Base-by-base conservation (phyloP, 1,140 invertebrate species). In the Cotesia typhae region DNA sequence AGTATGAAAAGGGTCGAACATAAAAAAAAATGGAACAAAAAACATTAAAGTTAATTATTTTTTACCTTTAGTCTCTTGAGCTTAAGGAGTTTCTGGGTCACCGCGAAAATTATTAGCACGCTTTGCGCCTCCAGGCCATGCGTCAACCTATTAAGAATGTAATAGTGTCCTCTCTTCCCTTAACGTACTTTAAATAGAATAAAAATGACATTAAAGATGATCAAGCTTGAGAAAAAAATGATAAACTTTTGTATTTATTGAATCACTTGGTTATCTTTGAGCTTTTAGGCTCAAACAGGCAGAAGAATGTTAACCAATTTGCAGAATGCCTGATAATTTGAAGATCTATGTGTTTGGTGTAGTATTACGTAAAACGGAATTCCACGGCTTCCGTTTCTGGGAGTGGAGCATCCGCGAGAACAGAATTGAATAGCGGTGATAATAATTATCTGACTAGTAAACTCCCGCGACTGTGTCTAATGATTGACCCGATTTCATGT, bases 401-500 rank as follows among this genome's bases (percentile, higher is more conserved):
- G 82, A 80, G 82, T 82, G 82, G 81, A 79, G 76, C 80, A 81
- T 82, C 81, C 82, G 81, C 72, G 74, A 41, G 59, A 65, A 76
- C 70, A 70, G 72, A 67, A 71, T 76, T 76, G 65, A 77, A 76
- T 72, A 72, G 66, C 66, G 71, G 75, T 71, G 69, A 77, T 77
- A 77, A 77, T 74, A 74, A 72, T 74, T 69, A 74, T 72, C 69
- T 35, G 72, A 47, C 38, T 41, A 20, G 47, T 53, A 38, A 52
- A 65, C 63, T 60, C 51, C 14, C 37, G 51, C 51, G 47, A 57
- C 38, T 28, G 51, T 35, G 7, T 70, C 59, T 64, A 75, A 70
- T 71, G 69, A 73, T 73, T 71, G 71, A 71, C 74, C 71, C 61
- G 65, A 73, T 75, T 73, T 71, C 52, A 65, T 60, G 70, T 47